Conservation (phyloP, 2,888 invertebrate genomes). For the Xanthia icteritia region DNA sequence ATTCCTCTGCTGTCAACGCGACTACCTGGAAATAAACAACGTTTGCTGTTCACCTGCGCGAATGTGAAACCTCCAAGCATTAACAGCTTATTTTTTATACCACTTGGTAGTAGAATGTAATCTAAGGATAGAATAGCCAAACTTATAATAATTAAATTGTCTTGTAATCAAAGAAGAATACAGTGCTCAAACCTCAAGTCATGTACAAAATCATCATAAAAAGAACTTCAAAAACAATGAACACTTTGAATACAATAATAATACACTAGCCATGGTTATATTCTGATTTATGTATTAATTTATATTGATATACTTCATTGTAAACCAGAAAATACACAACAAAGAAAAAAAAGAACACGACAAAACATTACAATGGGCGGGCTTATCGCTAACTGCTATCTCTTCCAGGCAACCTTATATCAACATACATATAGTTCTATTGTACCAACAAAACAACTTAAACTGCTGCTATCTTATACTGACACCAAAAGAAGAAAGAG, state of each 20-base stretch:
- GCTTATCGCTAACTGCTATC: neutral
- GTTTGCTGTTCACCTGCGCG: conserved; percentile 44
- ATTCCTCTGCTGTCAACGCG: too few species aligned
- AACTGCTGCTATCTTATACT: neutral
- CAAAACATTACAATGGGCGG: neutral
- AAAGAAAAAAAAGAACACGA: neutral
- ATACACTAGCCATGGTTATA: neutral
- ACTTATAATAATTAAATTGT: neutral
- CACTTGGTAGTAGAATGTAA: conserved; percentile 51
- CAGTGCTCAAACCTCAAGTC: too few species aligned
- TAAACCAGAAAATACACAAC: neutral
- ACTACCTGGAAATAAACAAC: too few species aligned
- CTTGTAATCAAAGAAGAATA: too few species aligned
- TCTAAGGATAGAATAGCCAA: conserved; percentile 6
- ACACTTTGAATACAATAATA: neutral
- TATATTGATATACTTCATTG: neutral
- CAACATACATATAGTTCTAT: neutral
- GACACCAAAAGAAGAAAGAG: neutral
- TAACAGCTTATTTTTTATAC: conserved; percentile 49
- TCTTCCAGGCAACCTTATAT: neutral
- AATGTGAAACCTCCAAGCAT: conserved; percentile 68
- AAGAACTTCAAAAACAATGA: neutral
- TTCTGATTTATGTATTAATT: neutral
- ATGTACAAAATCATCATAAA: neutral
- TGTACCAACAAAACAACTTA: neutral